phyloP scores from a whole-genome alignment of 2,888 invertebrate species.

The Pachliopta kotzebuea region DNA sequence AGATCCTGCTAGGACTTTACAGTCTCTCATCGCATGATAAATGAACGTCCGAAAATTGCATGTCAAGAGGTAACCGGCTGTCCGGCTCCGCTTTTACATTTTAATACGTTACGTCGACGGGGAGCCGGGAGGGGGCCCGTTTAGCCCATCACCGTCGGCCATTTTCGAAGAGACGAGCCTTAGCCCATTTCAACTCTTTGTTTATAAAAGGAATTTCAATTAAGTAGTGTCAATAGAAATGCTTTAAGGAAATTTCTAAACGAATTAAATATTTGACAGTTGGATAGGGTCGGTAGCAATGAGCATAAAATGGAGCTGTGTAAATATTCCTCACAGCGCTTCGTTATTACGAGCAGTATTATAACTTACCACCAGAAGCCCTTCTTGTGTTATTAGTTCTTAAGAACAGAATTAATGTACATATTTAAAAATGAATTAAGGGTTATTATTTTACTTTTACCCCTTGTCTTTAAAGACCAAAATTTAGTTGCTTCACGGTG shows the following conservation, averaged over 20 bases:
- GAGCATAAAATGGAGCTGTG: no score
- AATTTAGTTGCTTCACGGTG: no score
- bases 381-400: no score
- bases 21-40: slow-evolving; percentile 59
- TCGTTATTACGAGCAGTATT: no score
- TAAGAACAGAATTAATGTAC: no score
- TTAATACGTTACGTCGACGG: slow-evolving; percentile 67
- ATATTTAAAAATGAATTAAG: no score
- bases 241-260: neutral
- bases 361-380: no score
- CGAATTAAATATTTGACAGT: no score
- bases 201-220: slow-evolving; percentile 28
- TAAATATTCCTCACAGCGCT: no score
- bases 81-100: slow-evolving; percentile 61
- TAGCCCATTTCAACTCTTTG: slow-evolving; percentile 10
- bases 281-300: no score
- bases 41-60: slow-evolving; percentile 75
- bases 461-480: no score
- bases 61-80: slow-evolving; percentile 72
- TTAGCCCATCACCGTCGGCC: slow-evolving; percentile 59
- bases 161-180: slow-evolving; percentile 29
- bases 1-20: slow-evolving; percentile 34
- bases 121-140: slow-evolving; percentile 46
- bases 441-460: no score
- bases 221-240: slow-evolving; percentile 11